Evolutionary conservation across 2,113 vertebrate species (phyloP).

Genomic region (Pseudonaja textilis): DNA sequence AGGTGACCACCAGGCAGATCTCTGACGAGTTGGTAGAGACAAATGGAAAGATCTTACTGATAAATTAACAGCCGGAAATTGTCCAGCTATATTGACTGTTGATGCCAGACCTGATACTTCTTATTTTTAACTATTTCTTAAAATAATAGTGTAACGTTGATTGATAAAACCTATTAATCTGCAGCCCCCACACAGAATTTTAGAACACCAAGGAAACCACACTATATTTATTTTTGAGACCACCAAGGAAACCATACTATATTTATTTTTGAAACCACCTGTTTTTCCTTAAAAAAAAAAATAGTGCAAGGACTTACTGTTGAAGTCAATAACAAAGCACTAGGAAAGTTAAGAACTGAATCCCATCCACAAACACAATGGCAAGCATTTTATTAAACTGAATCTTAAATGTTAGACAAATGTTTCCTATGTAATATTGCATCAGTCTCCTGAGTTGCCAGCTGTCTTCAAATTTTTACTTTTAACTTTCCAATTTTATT

Average conservation of each 20-base stretch:
- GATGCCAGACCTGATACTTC: background rate
- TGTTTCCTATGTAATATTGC: background rate
- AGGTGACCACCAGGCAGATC: background rate
- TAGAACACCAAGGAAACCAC: background rate
- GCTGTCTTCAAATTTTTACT: background rate
- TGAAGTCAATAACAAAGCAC: background rate
- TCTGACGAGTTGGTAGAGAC: background rate
- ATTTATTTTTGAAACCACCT: background rate
- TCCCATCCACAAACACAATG: background rate
- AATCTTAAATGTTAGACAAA: background rate
- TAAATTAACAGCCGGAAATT: background rate
- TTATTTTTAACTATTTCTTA: background rate
- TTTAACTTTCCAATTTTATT: background rate
- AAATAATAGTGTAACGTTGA: background rate
- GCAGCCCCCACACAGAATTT: background rate
- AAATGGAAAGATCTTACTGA: background rate
- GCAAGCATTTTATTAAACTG: background rate
- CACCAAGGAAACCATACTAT: background rate
- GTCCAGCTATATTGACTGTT: background rate
- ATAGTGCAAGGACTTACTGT: background rate
- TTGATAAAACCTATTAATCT: background rate
- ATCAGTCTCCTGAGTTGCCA: background rate
- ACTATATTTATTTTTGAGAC: background rate
- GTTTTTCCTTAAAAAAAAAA: background rate
- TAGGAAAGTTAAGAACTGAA: background rate